These are phyloP conservation scores for Peromyscus aztecus DNA, from an alignment of 2,797 vertebrate genomes.

Conservation along the genomic window DNA sequence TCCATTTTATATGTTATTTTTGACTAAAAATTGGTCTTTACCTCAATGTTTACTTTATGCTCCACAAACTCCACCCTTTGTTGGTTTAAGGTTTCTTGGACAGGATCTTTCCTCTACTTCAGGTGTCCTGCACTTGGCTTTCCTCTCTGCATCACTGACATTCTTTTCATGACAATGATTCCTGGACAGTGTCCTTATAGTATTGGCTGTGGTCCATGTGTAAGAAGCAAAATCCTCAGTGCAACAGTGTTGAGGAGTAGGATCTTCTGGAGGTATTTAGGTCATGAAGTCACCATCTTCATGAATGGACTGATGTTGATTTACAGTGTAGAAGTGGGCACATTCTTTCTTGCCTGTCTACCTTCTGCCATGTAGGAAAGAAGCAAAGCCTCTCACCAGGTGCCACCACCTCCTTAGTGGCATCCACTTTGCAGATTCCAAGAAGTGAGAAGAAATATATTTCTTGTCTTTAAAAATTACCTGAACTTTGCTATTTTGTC, in stretches of 20 bases:
- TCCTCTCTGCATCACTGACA: not conserved
- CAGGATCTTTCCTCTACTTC: not conserved
- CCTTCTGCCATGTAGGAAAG: not conserved
- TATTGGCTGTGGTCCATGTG: not conserved
- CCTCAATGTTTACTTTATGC: not conserved
- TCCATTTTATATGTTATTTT: not conserved
- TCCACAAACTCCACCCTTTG: not conserved
- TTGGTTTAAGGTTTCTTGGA: constrained; percentile 1
- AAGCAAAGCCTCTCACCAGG: not conserved
- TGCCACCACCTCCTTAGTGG: not conserved
- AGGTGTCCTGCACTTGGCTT: not conserved
- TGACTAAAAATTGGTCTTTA: constrained; percentile 15
- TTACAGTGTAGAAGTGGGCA: too few species aligned
- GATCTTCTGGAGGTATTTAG: not conserved
- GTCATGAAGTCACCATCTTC: not conserved
- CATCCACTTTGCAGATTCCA: not conserved
- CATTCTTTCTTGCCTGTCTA: not conserved
- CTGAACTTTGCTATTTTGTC: not conserved
- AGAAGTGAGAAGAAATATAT: not conserved
- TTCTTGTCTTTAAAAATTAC: not conserved
- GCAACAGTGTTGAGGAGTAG: not conserved
- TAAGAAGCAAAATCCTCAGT: not conserved
- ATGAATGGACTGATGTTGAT: not conserved
- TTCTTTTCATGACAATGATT: constrained; percentile 30
- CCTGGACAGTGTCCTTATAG: not conserved